Base-by-base conservation (phyloP, 2,888 invertebrate species). In the Adela reaumurella region DNA sequence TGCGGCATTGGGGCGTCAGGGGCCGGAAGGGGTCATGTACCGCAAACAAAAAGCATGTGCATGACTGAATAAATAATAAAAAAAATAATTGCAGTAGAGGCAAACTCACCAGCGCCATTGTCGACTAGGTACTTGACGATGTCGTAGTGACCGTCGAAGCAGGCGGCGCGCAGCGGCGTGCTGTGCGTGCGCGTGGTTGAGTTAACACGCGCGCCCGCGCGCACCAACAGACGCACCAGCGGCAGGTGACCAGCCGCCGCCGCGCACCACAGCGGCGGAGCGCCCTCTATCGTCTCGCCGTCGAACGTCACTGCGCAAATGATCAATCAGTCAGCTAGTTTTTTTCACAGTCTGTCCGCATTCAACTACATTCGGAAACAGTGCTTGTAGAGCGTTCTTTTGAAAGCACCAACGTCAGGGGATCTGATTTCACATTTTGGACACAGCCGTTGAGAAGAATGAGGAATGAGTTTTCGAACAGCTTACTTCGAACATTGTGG, bases 11-110 rank as follows among this genome's bases (percentile, higher is more conserved):
- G 84, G 56, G 88, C 86, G 74, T 97, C n/a, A n/a, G n/a, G n/a
- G n/a, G n/a, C n/a, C n/a, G n/a, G n/a, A n/a, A n/a, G n/a, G 96
- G 49, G 95, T 94, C 69, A 96, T 95, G 76, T 94, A 97, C 72
- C 96, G 97, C 94, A 53, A 98, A 98, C 97, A 98, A 98, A 28
- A 98, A 82, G 64, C 97, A 97, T 14, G 97, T 97, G 77, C 98
- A n/a, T n/a, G n/a, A n/a, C n/a, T n/a, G n/a, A n/a, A n/a, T n/a
- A n/a, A n/a, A n/a, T n/a, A n/a, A n/a, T n/a, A n/a, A n/a, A n/a
- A n/a, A n/a, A n/a, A n/a, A n/a, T n/a, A n/a, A n/a, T n/a, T n/a
- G n/a, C 5, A 35, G 35, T 35, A 24, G 35, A 35, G 19, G 16
- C 10, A 42, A 35, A 56, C 74, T 77, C 58, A 90, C 90, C 88